phyloP scores from a whole-genome alignment of 2,797 vertebrate species.

The Alectoris magna region DNA sequence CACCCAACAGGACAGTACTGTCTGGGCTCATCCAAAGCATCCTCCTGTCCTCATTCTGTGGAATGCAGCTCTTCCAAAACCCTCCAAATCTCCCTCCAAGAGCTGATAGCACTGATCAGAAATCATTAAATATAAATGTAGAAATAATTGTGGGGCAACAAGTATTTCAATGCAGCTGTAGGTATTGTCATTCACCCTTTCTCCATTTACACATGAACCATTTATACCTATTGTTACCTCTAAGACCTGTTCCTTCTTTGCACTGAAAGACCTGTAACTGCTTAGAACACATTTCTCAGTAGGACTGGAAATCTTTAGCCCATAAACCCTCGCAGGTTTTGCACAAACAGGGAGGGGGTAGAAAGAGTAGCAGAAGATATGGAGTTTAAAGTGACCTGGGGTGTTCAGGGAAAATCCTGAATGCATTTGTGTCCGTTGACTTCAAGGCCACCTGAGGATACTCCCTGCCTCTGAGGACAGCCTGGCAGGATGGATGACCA shows the following conservation, averaged over 20 bases:
- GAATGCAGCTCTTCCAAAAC: background rate
- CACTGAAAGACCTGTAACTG: accelerated
- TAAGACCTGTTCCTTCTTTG: background rate
- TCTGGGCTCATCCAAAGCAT: background rate
- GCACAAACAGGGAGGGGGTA: background rate
- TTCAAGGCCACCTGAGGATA: background rate
- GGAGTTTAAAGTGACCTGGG: background rate
- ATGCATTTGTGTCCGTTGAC: background rate
- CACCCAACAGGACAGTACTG: accelerated
- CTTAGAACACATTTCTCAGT: background rate
- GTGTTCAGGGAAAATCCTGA: background rate
- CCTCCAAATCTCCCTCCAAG: background rate
- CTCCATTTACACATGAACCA: background rate
- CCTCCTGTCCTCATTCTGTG: background rate
- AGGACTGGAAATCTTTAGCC: background rate
- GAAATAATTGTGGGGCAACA: background rate
- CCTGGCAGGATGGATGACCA: background rate
- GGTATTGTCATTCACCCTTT: background rate
- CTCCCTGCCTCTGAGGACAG: background rate
- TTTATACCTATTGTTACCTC: background rate
- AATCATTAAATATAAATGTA: background rate
- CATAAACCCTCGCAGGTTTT: background rate
- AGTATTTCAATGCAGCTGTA: background rate
- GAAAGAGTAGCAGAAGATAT: accelerated
- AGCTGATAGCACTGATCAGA: accelerated